A percentile compares a stretch with the other conserved stretches of the same genome.
Conservation (phyloP, 2,113 vertebrate species). For the Ursus arctos region DNA sequence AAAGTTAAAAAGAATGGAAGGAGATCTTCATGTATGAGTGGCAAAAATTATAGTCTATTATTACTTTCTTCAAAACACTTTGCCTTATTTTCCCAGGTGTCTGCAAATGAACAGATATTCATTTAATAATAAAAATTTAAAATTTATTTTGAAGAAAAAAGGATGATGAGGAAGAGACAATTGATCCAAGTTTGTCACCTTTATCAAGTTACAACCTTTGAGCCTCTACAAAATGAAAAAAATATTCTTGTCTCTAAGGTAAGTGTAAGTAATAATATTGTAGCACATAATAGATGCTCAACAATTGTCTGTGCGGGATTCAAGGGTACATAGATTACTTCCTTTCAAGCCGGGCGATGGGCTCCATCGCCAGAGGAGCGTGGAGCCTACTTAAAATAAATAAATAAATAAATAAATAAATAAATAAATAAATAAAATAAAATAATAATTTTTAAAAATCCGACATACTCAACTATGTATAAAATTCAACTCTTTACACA, state of each 20-base stretch:
- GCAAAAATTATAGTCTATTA: neutral
- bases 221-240: neutral
- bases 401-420: neutral
- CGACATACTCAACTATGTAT: neutral
- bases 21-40: neutral
- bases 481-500: neutral
- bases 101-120: neutral
- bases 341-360: neutral
- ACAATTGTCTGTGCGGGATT: neutral
- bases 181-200: neutral
- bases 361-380: neutral
- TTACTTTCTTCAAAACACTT: slow-evolving; percentile 41
- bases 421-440: neutral
- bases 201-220: neutral
- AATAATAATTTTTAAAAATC: neutral
- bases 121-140: slow-evolving; percentile 25
- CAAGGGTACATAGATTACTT: neutral
- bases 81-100: slow-evolving; percentile 6
- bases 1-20: slow-evolving; percentile 1
- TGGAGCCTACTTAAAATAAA: neutral
- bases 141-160: slow-evolving; percentile 46
- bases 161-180: neutral
- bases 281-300: neutral
- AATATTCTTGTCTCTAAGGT: neutral
- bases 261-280: neutral